These are phyloP conservation scores for Erebia aethiops DNA, from an alignment of 2,888 invertebrate genomes.

Conservation along the genomic window DNA sequence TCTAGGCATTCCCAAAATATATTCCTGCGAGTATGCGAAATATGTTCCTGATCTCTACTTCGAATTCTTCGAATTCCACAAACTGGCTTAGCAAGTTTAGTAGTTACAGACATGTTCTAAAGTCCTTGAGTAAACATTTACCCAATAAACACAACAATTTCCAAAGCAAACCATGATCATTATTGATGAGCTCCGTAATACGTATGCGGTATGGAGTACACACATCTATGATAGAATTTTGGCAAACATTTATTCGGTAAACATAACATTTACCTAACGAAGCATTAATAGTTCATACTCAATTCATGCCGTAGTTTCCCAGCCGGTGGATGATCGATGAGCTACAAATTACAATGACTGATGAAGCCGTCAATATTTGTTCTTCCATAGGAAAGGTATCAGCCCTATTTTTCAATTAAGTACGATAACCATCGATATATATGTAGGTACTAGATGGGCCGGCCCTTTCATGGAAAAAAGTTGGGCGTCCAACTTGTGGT, in stretches of 20 bases:
- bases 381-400: background rate
- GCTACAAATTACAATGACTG: conserved; percentile 29
- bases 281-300: background rate
- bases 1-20: background rate
- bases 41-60: background rate
- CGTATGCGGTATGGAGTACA: background rate
- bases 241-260: background rate
- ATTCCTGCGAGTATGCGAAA: background rate
- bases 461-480: no score
- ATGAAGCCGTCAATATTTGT: conserved; percentile 11
- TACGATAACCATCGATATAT: no score
- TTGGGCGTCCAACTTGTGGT: no score
- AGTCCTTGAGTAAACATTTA: background rate
- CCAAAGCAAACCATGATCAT: background rate
- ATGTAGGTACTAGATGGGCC: no score
- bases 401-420: background rate
- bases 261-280: conserved; percentile 5
- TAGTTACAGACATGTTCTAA: background rate
- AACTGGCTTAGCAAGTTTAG: background rate
- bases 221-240: background rate
- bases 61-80: background rate
- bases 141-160: background rate
- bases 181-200: background rate
- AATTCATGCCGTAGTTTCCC: conserved; percentile 4
- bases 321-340: conserved; percentile 30